These are phyloP conservation scores for Noctuana brunneofusca DNA, from an alignment of 2,888 invertebrate genomes.

Conservation along the genomic window DNA sequence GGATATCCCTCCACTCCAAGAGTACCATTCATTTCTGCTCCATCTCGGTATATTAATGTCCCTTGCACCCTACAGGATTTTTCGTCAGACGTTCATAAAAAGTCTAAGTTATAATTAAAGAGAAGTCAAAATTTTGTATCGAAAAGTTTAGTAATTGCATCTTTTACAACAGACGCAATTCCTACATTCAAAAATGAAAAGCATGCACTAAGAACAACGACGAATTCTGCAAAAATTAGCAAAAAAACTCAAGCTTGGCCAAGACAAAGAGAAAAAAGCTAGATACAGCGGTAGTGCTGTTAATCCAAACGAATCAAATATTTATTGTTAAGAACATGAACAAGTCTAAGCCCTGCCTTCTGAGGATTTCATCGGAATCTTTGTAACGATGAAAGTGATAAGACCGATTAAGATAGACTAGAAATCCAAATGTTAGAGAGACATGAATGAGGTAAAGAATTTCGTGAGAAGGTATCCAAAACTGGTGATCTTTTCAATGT, in stretches of 20 bases:
- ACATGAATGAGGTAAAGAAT: constrained; percentile 44
- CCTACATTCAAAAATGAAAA: constrained; percentile 25
- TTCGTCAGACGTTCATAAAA: constrained; percentile 25
- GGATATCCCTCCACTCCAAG: constrained; percentile 87
- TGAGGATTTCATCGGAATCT: constrained; percentile 67
- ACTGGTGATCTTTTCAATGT: constrained; percentile 41
- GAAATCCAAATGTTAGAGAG: constrained; percentile 43
- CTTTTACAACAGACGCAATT: constrained; percentile 23
- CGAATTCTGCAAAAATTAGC: constrained; percentile 54
- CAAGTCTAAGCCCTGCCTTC: constrained; percentile 75
- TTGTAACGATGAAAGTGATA: constrained; percentile 42
- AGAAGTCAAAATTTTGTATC: constrained; percentile 7
- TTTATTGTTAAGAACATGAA: constrained; percentile 47
- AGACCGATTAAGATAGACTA: constrained; percentile 43
- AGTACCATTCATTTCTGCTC: constrained; percentile 85
- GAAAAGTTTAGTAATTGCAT: constrained; percentile 20
- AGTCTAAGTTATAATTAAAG: constrained; percentile 13
- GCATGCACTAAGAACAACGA: constrained; percentile 68
- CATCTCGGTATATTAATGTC: constrained; percentile 89
- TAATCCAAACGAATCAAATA: constrained; percentile 40
- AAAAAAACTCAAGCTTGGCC: constrained; percentile 75
- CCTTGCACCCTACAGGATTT: constrained; percentile 85
- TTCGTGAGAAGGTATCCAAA: constrained; percentile 40
- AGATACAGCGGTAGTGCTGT: constrained; percentile 68
- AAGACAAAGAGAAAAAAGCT: constrained; percentile 73